Percentiles rank a stretch among this genome's conserved stretches.
Evolutionary conservation across 1,140 invertebrate species (phyloP).

Genomic region (Prorops nasuta): DNA sequence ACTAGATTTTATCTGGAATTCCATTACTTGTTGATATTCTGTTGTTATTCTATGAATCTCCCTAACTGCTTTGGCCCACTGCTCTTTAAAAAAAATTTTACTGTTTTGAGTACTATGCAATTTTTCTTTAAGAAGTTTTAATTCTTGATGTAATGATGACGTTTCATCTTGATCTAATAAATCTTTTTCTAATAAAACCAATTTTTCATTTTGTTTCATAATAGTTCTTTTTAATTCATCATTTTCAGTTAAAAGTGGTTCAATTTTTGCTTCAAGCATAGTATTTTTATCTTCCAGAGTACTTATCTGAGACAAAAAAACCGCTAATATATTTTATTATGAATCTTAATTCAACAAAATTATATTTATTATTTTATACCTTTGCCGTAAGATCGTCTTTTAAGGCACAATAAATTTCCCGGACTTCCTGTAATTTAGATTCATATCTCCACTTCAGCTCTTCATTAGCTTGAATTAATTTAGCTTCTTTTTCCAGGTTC

Average conservation of each 20-base stretch:
- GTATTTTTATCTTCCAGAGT: slow-evolving; percentile 42
- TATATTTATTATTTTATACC: slow-evolving; percentile 20
- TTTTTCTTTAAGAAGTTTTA: slow-evolving; percentile 61
- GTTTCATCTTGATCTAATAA: slow-evolving; percentile 45
- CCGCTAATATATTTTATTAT: background rate
- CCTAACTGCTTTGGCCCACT: slow-evolving; percentile 59
- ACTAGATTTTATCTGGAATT: slow-evolving; percentile 50
- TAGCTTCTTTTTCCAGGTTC: slow-evolving; percentile 48
- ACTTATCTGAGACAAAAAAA: slow-evolving; percentile 27
- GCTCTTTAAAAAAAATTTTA: slow-evolving; percentile 63
- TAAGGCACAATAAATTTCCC: slow-evolving; percentile 40
- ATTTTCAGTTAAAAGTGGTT: slow-evolving; percentile 48
- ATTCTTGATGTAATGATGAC: slow-evolving; percentile 48
- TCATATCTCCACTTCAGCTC: slow-evolving; percentile 49
- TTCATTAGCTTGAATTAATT: slow-evolving; percentile 45
- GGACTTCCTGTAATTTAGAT: slow-evolving; percentile 44
- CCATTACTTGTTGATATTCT: slow-evolving; percentile 47
- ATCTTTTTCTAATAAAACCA: slow-evolving; percentile 18
- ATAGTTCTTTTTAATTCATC: slow-evolving; percentile 43
- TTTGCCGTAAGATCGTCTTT: slow-evolving; percentile 46
- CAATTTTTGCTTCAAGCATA: slow-evolving; percentile 38
- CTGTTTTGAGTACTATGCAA: slow-evolving; percentile 55
- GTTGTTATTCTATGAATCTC: slow-evolving; percentile 59
- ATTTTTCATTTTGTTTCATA: slow-evolving; percentile 42
- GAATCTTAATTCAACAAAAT: slow-evolving; percentile 4